Evolutionary conservation across 2,888 invertebrate genomes (phyloP).

Genomic region (Pomacea canaliculata): DNA sequence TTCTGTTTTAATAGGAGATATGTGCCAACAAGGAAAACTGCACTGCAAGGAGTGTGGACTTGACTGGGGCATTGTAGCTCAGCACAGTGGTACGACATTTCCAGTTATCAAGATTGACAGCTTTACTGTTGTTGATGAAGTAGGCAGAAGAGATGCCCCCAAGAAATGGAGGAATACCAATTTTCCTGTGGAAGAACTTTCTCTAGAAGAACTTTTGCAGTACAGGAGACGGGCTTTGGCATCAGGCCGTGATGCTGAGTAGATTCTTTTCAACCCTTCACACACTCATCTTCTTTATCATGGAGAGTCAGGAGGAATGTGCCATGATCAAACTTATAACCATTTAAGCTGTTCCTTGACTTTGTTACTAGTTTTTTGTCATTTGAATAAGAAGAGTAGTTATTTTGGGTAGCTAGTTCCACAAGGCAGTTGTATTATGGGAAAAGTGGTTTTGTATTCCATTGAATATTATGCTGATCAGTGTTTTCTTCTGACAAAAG

Average conservation of each 20-base stretch:
- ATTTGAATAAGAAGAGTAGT: no score
- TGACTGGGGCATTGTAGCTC: constrained; percentile 45
- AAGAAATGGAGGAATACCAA: constrained; percentile 51
- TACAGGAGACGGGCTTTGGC: constrained; percentile 11
- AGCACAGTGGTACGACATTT: constrained; percentile 41
- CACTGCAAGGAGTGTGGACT: constrained; percentile 45
- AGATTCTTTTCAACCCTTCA: background rate
- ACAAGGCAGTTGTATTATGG: no score
- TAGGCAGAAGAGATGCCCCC: constrained; percentile 38
- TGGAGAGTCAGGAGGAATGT: background rate
- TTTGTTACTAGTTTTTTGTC: no score
- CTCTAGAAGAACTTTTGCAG: constrained; percentile 34
- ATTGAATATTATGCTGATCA: no score
- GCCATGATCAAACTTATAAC: no score
- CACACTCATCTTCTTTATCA: no score
- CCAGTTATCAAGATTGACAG: constrained; percentile 47
- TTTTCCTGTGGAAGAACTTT: constrained; percentile 35
- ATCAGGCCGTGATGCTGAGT: constrained; percentile 2
- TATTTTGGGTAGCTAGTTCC: no score
- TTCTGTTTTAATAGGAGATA: constrained; percentile 7
- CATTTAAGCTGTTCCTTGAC: no score
- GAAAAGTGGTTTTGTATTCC: no score
- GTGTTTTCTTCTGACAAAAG: no score
- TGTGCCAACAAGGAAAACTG: constrained; percentile 31
- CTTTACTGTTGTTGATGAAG: constrained; percentile 43